These are phyloP conservation scores for Archilochus colubris DNA, from an alignment of 2,113 vertebrate species.

Conservation along the genomic window DNA sequence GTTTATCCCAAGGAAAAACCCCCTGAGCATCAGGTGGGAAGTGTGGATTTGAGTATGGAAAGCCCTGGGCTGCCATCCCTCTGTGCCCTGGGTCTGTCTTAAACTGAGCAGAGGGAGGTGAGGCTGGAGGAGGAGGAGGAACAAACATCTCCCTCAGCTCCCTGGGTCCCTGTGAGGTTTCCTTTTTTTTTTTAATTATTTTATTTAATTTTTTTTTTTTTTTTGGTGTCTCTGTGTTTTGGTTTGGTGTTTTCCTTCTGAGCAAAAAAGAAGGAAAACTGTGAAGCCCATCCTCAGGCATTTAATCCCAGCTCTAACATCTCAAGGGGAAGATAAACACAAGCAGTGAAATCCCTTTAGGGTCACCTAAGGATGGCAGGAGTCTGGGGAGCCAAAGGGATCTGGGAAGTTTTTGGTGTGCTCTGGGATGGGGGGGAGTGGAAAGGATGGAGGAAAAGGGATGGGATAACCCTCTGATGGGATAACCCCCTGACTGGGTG, in stretches of 20 bases:
- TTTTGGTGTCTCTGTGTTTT: no score
- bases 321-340: not conserved
- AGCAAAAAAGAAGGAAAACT: not conserved
- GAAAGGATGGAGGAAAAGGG: no score
- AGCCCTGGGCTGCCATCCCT: accelerated
- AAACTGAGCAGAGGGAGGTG: accelerated
- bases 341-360: not conserved
- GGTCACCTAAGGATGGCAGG: not conserved
- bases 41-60: not conserved
- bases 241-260: not conserved
- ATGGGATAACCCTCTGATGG: no score
- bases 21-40: accelerated
- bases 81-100: accelerated
- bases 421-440: no score
- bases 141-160: not conserved
- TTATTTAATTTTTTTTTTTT: no score
- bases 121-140: not conserved
- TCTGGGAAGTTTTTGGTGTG: not conserved
- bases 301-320: not conserved
- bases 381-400: not conserved
- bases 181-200: not conserved
- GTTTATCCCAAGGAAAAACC: not conserved
- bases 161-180: accelerated
- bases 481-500: no score
- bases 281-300: not conserved